A percentile compares a stretch with the other conserved stretches of the same genome.
Conservation (phyloP, 2,888 invertebrate species). For the Tholera decimalis region DNA sequence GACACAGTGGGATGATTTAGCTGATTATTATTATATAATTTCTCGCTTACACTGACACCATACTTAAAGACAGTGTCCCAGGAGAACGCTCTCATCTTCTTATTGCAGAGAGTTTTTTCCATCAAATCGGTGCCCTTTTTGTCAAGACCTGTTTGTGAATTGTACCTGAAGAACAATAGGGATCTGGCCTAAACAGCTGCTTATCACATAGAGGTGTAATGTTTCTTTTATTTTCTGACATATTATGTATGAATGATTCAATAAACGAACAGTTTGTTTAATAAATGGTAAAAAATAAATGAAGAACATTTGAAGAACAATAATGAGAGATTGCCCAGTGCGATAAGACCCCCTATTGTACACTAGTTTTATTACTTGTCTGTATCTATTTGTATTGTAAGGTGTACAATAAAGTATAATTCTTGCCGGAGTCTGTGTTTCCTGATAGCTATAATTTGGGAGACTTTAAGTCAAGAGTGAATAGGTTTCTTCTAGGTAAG, state of each 20-base stretch:
- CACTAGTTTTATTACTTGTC: no score
- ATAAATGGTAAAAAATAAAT: neutral
- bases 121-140: slow-evolving; percentile 86
- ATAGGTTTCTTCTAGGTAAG: no score
- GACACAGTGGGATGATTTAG: neutral
- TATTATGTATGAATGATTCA: no score
- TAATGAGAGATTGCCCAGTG: no score
- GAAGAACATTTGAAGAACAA: no score
- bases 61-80: slow-evolving; percentile 67
- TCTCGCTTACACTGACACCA: slow-evolving; percentile 59
- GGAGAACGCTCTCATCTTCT: slow-evolving; percentile 80
- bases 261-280: neutral
- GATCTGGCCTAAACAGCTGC: slow-evolving; percentile 46
- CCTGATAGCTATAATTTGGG: no score
- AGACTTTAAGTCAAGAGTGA: no score
- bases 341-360: no score
- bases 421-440: no score
- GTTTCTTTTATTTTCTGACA: no score
- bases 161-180: slow-evolving; percentile 76
- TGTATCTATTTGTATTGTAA: no score
- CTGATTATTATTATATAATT: neutral
- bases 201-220: slow-evolving; percentile 60
- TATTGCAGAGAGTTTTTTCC: slow-evolving; percentile 85
- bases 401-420: no score
- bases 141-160: slow-evolving; percentile 76